Evolutionary conservation across 2,113 vertebrate genomes (phyloP).

Genomic region (Petrocephalus zakoni): DNA sequence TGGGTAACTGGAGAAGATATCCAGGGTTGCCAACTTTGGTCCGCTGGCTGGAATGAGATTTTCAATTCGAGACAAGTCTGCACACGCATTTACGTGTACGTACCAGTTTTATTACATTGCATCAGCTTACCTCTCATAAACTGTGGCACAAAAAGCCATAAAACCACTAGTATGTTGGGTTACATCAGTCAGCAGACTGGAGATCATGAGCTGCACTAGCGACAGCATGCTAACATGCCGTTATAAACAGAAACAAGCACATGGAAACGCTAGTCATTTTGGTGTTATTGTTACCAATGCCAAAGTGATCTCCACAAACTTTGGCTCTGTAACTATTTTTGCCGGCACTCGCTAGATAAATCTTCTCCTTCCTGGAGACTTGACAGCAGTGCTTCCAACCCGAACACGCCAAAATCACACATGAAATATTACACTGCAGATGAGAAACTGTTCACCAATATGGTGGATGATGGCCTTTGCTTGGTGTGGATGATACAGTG

Average conservation of each 20-base stretch:
- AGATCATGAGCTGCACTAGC: background rate
- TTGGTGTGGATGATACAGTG: background rate
- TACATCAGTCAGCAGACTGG: background rate
- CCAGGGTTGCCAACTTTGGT: background rate
- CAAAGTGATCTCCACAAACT: background rate
- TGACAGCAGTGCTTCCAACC: background rate
- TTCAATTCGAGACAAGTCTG: background rate
- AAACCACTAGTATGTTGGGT: background rate
- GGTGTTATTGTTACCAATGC: background rate
- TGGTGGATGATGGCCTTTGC: background rate
- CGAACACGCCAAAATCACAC: background rate
- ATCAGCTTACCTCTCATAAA: background rate
- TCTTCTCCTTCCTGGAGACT: background rate
- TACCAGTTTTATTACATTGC: background rate
- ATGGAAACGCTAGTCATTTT: background rate
- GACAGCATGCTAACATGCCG: background rate
- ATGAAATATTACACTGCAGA: background rate
- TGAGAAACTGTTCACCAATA: background rate
- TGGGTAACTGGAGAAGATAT: background rate
- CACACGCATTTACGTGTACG: background rate
- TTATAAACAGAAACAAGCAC: too few relatives aligned
- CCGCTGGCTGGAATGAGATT: background rate
- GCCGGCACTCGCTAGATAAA: background rate
- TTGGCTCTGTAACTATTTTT: background rate
- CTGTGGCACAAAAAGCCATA: background rate